Evolutionary conservation across 2,888 invertebrate species (phyloP), one percentile per base, ranked within the genome.

Genomic region (Atrina japonica): DNA sequence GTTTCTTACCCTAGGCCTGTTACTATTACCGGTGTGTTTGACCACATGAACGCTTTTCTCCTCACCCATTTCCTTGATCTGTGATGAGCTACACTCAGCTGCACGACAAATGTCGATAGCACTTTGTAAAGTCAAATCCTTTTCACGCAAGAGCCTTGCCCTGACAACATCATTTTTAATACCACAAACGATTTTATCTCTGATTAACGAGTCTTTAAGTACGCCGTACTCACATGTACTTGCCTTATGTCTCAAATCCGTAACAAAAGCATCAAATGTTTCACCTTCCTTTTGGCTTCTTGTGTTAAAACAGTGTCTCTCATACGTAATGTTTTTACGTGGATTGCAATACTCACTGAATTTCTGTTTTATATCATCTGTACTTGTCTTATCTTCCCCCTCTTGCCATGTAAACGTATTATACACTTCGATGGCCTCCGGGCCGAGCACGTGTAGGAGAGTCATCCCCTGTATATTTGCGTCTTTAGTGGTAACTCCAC

Each of bases 161-260:
- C 68, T 18, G 18, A 77, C 50, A 25, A 41, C n/a, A 14, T 67
- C 41, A 47, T 55, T 47, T 23, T 5, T 40, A 27, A 75, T 50
- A 14, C 73, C 75, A 68, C 66, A 64, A 30, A 75, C 66, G 25
- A 73, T 64, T 47, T 70, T 35, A 43, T 76, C 70, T 45, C 64
- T 53, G 6, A 69, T 64, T n/a, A 71, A 47, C 3, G 60, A 59
- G 47, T 72, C 74, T 27, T 23, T 23, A 11, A 74, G 53, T 16
- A 69, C 60, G 41, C 71, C 66, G 55, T 69, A 74, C 58, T 74
- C 76, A 72, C 73, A 76, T 21, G 50, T 60, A 53, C 56, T 69
- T 27, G 66, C 58, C 29, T 27, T 27, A 14, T 41, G 59, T 35
- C 27, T 53, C 23, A 72, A 49, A 23, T 72, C 69, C n/a, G 68